A percentile compares a stretch with the other conserved stretches of the same genome.
These are phyloP conservation scores for Andrena flavipes DNA, from an alignment of 2,888 invertebrate species.

Conservation along the genomic window DNA sequence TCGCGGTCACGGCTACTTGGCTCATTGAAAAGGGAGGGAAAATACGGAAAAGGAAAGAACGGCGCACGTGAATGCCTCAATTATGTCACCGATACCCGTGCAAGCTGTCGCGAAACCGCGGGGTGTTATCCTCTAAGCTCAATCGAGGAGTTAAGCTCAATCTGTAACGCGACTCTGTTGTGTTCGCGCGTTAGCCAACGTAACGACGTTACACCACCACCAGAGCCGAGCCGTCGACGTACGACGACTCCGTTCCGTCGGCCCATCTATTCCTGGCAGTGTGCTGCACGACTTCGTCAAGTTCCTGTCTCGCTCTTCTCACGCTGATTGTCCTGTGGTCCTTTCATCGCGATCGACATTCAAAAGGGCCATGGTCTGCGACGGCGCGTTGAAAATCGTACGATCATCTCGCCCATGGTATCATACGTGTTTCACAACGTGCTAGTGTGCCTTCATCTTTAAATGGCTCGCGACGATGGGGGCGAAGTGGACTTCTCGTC, in stretches of 20 bases:
- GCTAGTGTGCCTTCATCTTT: too few species aligned
- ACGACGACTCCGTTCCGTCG: slow-evolving; percentile 66
- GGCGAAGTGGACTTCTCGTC: neutral
- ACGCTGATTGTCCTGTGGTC: slow-evolving; percentile 54
- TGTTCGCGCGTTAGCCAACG: slow-evolving; percentile 58
- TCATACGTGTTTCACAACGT: too few species aligned
- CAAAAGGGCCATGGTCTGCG: neutral
- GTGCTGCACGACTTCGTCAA: slow-evolving; percentile 78
- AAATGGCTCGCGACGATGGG: neutral
- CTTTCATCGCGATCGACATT: slow-evolving; percentile 11
- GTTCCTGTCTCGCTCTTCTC: slow-evolving; percentile 68
- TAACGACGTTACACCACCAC: slow-evolving; percentile 56
- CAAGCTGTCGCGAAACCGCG: neutral
- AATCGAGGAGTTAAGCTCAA: slow-evolving; percentile 70
- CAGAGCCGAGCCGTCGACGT: slow-evolving; percentile 59
- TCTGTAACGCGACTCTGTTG: slow-evolving; percentile 66
- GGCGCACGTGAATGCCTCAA: slow-evolving; percentile 34
- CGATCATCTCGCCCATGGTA: too few species aligned
- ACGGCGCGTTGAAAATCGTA: neutral
- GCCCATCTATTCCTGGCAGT: slow-evolving; percentile 83
- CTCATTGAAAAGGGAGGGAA: neutral
- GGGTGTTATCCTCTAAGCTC: slow-evolving; percentile 65
- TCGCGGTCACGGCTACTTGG: neutral
- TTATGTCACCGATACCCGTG: slow-evolving; percentile 46
- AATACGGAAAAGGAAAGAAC: neutral